Evolutionary conservation across 2,797 vertebrate genomes (phyloP), one percentile per base, ranked within the genome.

Genomic region (Rhincodon typus): DNA sequence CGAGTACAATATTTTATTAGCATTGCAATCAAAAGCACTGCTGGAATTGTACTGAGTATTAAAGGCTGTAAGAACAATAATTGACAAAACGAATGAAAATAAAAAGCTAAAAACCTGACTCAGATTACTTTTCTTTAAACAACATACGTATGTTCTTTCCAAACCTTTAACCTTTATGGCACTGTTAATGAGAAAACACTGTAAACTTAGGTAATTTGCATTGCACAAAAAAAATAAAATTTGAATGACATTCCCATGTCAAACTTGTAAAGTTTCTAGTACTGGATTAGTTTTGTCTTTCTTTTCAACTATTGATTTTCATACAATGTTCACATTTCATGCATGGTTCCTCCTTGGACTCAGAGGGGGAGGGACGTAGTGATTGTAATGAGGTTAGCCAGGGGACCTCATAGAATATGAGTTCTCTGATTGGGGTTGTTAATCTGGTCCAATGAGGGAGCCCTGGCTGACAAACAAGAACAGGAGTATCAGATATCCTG

Each of bases 121-220:
- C 38, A 46, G 82, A 19, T 38, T 46, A 6, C 13, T 62, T 62
- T 90, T 34, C 12, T 62, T 66, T 62, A 4, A 91, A 62, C 27
- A 66, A 62, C 66, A 66, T 21, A 15, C 25, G 0, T 57, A 62
- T n/a, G 27, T 4, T 23, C 30, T 91, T 91, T 46, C 42, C 8
- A 6, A 46, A 46, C 13, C 0, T 66, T 91, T 91, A 66, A 66
- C 57, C 34, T n/a, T 90, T 62, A 90, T 30, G 87, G 27, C 27
- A 90, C 53, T 90, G 87, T 90, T 62, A 53, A 90, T n/a, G 27
- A 90, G 87, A 30, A 30, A 90, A 53, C 86, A 53, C 86, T 87
- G 46, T 46, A 25, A 25, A 34, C 77, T 82, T 42, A n/a, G 77
- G 38, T 82, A 15, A 82, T 82, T 62, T 62, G 57, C 79, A 42